Conservation (phyloP, 2,113 vertebrate genomes). For the Anser cygnoides region DNA sequence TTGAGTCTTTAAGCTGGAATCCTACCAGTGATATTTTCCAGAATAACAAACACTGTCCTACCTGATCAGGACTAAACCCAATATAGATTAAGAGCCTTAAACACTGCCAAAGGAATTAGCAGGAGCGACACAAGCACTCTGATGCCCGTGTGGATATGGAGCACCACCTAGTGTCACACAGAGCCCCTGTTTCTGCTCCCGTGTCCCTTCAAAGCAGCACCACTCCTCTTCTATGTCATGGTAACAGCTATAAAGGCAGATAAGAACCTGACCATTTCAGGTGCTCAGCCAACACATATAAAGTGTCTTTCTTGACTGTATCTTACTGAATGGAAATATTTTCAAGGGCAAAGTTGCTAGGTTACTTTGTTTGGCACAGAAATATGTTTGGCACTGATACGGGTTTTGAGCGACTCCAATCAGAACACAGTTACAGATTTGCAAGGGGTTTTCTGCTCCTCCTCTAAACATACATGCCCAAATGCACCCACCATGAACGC, state of each 20-base stretch:
- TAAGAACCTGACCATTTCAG: not conserved
- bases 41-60: not conserved
- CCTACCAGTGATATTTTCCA: not conserved
- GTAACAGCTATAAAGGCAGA: not conserved
- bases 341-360: not conserved
- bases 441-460: not conserved
- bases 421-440: not conserved
- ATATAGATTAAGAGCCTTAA: not conserved
- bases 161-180: not conserved
- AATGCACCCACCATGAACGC: not conserved
- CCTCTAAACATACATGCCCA: not conserved
- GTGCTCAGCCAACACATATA: rapidly evolving
- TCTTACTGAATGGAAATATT: not conserved
- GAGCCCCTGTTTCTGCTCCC: not conserved
- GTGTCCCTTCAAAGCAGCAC: not conserved
- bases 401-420: not conserved
- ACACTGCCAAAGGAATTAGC: not conserved
- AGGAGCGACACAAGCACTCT: not conserved
- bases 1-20: not conserved
- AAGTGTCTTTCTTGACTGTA: not conserved
- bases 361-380: not conserved
- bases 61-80: not conserved
- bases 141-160: not conserved
- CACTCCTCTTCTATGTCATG: rapidly evolving
- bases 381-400: not conserved